Base-by-base conservation (phyloP, 2,113 vertebrate species). In the Microcebus lehilahytsara region DNA sequence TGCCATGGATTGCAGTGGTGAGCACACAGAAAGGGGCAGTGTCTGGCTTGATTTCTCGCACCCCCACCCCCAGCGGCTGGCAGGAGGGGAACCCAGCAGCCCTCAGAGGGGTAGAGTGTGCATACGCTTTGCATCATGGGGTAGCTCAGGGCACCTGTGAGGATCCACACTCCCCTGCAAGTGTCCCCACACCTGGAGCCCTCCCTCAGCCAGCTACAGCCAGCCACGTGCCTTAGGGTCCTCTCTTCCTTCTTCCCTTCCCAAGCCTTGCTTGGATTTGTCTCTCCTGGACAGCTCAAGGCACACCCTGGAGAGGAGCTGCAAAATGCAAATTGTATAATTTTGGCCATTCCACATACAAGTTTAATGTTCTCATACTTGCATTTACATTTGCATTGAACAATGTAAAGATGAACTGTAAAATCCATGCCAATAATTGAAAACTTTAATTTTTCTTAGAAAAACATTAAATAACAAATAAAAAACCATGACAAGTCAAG, bases 391-490 rank as follows among this genome's bases (percentile, higher is more conserved):
- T 90, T 71, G 37, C 53, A 91, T 60, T 89, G 84, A 34, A 37
- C 37, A 23, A 62, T 58, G 72, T 46, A 93, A 96, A 97, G 60
- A 75, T 51, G 49, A 94, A 92, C 20, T 60, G 30, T 69, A 83
- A 94, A 89, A 84, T 75, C 37, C 37, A 77, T 51, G 75, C 13
- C 53, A 84, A 85, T 87, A 93, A 89, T 2, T 37, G 58, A 96
- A 96, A 92, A 92, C 25, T 81, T 91, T 90, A 67, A 67, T 74
- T 92, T 95, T 96, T 92, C 96, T 95, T 96, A 86, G 81, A 69
- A 74, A 14, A 40, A 66, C 62, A 56, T 89, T 89, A 93, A 94
- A 74, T 71, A 95, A 74, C 78, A 93, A 91, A 53, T 83, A 40
- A 69, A 94, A 94, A 32, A 51, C 81, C 6, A 3, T 60, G 58